Conservation (phyloP, 1,140 invertebrate species). For the Lysiphlebus fabarum region DNA sequence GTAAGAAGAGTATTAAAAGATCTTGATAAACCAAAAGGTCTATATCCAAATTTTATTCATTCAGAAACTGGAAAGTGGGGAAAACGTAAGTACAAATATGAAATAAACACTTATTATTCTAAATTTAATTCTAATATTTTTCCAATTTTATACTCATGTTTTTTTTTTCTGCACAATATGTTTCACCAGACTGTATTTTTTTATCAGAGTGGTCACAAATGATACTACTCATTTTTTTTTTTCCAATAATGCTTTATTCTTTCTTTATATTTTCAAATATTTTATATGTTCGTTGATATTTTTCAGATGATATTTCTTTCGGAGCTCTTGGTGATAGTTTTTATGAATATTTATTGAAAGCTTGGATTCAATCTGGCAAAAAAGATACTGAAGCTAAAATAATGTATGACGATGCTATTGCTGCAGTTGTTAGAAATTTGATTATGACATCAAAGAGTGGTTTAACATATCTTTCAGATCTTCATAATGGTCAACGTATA, state of each 20-base stretch:
- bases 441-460: conserved; percentile 78
- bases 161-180: too few species aligned
- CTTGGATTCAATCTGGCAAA: conserved; percentile 86
- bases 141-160: too few species aligned
- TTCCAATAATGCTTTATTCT: conserved; percentile 18
- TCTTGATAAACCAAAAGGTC: conserved; percentile 85
- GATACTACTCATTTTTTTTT: too few species aligned
- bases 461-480: conserved; percentile 87
- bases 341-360: conserved; percentile 97
- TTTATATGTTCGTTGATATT: too few species aligned
- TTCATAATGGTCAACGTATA: conserved; percentile 89
- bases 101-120: too few species aligned
- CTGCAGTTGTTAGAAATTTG: conserved; percentile 73
- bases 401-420: conserved; percentile 96
- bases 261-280: too few species aligned
- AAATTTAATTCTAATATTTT: too few species aligned
- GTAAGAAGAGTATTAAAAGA: conserved; percentile 81
- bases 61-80: conserved; percentile 96
- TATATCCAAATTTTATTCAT: conserved; percentile 98
- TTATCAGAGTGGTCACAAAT: too few species aligned
- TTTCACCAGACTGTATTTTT: too few species aligned
- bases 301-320: conserved; percentile 90
- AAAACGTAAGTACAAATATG: conserved; percentile 95
- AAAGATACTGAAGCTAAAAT: too few species aligned
- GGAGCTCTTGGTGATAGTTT: conserved; percentile 97